phyloP scores from a whole-genome alignment of 2,113 vertebrate genomes.

The Ginglymostoma cirratum region DNA sequence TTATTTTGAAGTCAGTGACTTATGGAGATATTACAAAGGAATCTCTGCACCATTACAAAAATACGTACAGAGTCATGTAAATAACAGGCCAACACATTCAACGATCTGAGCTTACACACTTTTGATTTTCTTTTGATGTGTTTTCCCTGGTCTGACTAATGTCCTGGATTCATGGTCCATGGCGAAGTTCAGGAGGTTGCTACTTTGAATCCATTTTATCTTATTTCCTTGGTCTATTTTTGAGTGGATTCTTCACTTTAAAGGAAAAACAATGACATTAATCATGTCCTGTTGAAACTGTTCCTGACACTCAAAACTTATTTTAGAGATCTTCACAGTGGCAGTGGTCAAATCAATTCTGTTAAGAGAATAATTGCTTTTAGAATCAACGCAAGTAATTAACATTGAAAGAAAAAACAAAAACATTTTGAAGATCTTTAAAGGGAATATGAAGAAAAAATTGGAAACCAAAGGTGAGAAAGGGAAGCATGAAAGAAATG shows the following conservation, averaged over 20 bases:
- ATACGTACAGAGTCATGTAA: background rate
- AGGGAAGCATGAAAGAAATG: background rate
- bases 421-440: background rate
- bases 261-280: background rate
- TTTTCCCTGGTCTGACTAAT: background rate
- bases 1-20: background rate
- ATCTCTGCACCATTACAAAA: background rate
- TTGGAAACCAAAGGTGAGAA: background rate
- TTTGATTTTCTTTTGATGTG: no score
- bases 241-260: background rate
- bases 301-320: background rate
- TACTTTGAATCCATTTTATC: background rate
- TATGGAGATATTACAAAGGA: background rate
- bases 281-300: background rate
- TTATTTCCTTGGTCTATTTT: background rate
- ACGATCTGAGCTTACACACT: background rate
- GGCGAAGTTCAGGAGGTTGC: background rate
- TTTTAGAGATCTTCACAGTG: background rate
- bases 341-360: background rate
- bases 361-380: background rate
- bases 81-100: background rate
- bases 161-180: background rate
- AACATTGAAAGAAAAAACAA: background rate
- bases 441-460: background rate
- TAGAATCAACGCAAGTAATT: background rate